phyloP scores from a whole-genome alignment of 2,113 vertebrate species.

The Notiomystis cincta region DNA sequence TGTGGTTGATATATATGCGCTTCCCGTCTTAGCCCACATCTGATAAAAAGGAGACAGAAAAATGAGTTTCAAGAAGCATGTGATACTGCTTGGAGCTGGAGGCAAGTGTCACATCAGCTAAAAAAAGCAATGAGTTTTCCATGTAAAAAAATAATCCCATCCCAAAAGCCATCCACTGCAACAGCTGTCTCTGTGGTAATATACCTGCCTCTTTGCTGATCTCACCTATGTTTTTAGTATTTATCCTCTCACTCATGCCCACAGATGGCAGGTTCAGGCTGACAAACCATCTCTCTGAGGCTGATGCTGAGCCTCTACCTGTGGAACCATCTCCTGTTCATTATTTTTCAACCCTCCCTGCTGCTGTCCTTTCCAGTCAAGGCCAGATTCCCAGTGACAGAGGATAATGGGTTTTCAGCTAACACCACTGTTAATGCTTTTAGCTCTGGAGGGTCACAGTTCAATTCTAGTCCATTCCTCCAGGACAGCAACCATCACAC shows the following conservation, averaged over 20 bases:
- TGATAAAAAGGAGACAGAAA: neutral
- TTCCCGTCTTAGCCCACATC: neutral
- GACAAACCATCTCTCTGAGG: neutral
- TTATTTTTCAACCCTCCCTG: neutral
- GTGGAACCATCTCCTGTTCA: neutral
- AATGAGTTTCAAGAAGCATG: neutral
- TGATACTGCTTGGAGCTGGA: neutral
- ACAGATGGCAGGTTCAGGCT: neutral
- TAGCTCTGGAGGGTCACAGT: neutral
- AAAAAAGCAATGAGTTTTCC: neutral
- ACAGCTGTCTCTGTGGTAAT: neutral
- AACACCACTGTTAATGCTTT: neutral
- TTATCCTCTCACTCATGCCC: neutral
- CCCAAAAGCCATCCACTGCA: neutral
- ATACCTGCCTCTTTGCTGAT: neutral
- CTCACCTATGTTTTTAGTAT: neutral
- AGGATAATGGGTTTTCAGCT: neutral
- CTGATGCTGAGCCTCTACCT: neutral
- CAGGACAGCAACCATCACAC: neutral
- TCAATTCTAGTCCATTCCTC: neutral
- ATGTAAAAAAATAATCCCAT: neutral
- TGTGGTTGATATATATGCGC: neutral
- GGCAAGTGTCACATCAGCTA: constrained; percentile 12
- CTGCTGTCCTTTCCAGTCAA: neutral
- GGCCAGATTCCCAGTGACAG: neutral